These are phyloP conservation scores for Bellardia bayeri DNA, from an alignment of 2,888 invertebrate species.

Conservation along the genomic window DNA sequence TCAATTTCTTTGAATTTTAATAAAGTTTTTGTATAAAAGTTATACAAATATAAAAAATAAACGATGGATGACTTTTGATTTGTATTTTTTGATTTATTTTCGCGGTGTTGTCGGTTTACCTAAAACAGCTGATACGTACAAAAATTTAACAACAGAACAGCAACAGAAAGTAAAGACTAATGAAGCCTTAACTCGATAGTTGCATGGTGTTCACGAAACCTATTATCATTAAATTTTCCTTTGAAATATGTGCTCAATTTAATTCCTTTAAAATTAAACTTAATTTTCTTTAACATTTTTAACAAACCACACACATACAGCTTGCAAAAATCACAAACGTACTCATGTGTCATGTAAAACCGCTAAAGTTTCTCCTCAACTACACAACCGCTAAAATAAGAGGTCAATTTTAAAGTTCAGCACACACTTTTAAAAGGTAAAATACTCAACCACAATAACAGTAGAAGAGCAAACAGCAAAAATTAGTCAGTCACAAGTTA, in stretches of 20 bases:
- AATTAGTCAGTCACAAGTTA: conserved; percentile 55
- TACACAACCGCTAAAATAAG: conserved; percentile 63
- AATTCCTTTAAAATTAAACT: not conserved
- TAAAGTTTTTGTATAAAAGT: too few species aligned
- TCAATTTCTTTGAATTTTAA: too few species aligned
- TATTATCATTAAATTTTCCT: not conserved
- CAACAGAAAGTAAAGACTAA: too few species aligned
- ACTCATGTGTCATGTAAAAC: conserved; percentile 38
- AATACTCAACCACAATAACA: conserved; percentile 21
- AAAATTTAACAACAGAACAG: too few species aligned
- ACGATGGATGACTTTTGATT: too few species aligned
- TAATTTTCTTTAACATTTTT: not conserved
- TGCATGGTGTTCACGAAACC: too few species aligned
- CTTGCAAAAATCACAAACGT: conserved; percentile 4
- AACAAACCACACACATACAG: conserved; percentile 15
- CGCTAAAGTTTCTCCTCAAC: conserved; percentile 55
- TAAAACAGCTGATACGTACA: too few species aligned
- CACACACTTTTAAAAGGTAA: conserved; percentile 38
- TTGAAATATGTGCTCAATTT: not conserved
- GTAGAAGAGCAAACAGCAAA: conserved; percentile 31
- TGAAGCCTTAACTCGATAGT: too few species aligned
- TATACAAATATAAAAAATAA: too few species aligned
- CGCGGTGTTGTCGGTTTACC: too few species aligned
- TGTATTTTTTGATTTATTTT: too few species aligned
- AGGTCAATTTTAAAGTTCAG: conserved; percentile 72